Evolutionary conservation across 2,113 vertebrate genomes (phyloP), one percentile per base, ranked within the genome.

Genomic region (Eptatretus burgeri): DNA sequence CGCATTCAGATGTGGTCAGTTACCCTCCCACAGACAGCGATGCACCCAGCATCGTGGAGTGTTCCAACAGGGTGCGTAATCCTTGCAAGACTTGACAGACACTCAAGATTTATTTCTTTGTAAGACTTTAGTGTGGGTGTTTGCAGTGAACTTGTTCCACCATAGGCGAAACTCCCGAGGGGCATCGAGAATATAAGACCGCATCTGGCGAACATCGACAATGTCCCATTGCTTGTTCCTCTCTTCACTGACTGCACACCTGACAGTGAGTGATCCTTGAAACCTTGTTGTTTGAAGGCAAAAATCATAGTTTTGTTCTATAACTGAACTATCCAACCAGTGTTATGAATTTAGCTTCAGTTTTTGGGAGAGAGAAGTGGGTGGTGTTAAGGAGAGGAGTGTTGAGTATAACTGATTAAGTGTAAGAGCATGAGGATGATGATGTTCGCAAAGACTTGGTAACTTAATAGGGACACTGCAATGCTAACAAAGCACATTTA

Each of bases 221-320:
- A 98, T 0, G 91, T 98, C 72, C 91, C 91, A 75, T 78, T 96
- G 66, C 72, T 98, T 63, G 91, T 98, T 68, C 91, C 91, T 2
- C 84, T 96, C 65, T 96, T 98, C 75, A 96, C 89, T 2, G 91
- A 98, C 77, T 96, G 89, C 69, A 93, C 85, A 63, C 85, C 85
- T 1, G 85, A 94, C 71, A 96, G 91, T 98, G 73, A 82, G 89
- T 73, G 27, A 41, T 41, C 27, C 27, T 41, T 41, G 27, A 5
- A 41, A 41, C 27, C 27, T 41, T 41, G 27, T 41, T 41, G 27
- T 41, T 41, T 41, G 7, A 41, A 41, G 27, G 27, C 27, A 41
- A 41, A n/a, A 41, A 41, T 41, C 27, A 41, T 41, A 7, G 27
- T 41, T 41, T 41, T 41, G 27, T 41, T 41, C 3, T 5, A 7